A percentile compares a stretch with the other conserved stretches of the same genome.
Conservation (phyloP, 2,888 invertebrate species). For the Parelbella ahira region DNA sequence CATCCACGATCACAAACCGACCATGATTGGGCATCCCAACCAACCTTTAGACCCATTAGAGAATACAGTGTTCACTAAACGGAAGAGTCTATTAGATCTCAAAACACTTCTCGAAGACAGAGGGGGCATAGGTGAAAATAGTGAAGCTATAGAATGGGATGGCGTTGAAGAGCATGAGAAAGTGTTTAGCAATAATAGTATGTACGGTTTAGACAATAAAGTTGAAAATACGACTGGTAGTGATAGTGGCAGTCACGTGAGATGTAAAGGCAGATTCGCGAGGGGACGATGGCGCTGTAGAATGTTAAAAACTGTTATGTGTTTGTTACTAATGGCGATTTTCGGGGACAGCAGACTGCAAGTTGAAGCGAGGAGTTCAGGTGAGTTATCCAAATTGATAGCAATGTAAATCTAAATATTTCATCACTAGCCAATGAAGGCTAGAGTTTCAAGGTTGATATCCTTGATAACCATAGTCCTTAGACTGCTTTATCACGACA, state of each 20-base stretch:
- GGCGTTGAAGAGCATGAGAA: slow-evolving; percentile 37
- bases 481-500: too few species aligned
- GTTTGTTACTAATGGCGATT: slow-evolving; percentile 60
- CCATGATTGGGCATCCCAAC: slow-evolving; percentile 48
- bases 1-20: slow-evolving; percentile 37
- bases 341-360: slow-evolving; percentile 52
- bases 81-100: slow-evolving; percentile 62
- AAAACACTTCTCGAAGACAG: slow-evolving; percentile 72
- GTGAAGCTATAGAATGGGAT: slow-evolving; percentile 28
- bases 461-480: too few species aligned
- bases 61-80: slow-evolving; percentile 54
- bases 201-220: slow-evolving; percentile 49
- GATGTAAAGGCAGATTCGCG: slow-evolving; percentile 47
- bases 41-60: slow-evolving; percentile 46
- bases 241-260: slow-evolving; percentile 41
- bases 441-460: too few species aligned
- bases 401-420: too few species aligned
- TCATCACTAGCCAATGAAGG: too few species aligned
- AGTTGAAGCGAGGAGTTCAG: slow-evolving; percentile 69
- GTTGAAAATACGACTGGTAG: slow-evolving; percentile 38
- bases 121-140: slow-evolving; percentile 49
- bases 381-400: too few species aligned
- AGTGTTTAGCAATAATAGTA: slow-evolving; percentile 52
- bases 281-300: slow-evolving; percentile 53
- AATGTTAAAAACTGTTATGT: slow-evolving; percentile 63